Base-by-base conservation (phyloP, 2,797 vertebrate genomes). In the Harpagifer antarcticus region DNA sequence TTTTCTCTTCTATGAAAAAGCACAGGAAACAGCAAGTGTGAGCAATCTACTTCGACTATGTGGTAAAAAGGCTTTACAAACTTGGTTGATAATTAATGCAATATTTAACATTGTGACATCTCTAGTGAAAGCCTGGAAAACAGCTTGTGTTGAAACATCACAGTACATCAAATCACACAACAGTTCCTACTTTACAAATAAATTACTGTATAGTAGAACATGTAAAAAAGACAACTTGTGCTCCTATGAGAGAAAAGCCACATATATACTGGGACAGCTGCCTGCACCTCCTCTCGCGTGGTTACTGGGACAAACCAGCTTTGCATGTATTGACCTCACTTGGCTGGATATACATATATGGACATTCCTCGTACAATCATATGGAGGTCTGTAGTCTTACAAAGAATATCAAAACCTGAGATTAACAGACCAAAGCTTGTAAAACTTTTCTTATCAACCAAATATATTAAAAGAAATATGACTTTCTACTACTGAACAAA, bases 331-430 rank as follows among this genome's bases (percentile, higher is more conserved):
- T 86, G 74, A 91, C 86, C 78, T 90, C 79, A 83, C 76, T 63
- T 69, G 75, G 82, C 82, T 81, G 82, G 78, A 78, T 88, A 81
- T 86, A 89, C 79, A 90, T 83, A 86, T 73, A 83, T 83, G 75
- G 69, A 89, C 79, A 89, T 88, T 88, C 73, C 77, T 91, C 83
- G 78, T 91, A 91, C 91, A 92, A 91, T 93, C 86, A 85, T 80
- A 76, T 60, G 64, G 86, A 89, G 85, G 87, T 90, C 88, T 90
- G 90, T 84, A 74, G 87, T 85, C 73, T 88, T 87, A 84, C 66
- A 84, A 91, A 83, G 52, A 88, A 91, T 78, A 91, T 85, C 82
- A 85, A 89, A 92, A 91, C 93, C 93, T 94, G 93, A 94, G 93
- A 91, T 92, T 81, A 88, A 90, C 87, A 89, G 87, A 93, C 90